phyloP scores from a whole-genome alignment of 1,140 invertebrate genomes.

The Tetramorium alpestre region DNA sequence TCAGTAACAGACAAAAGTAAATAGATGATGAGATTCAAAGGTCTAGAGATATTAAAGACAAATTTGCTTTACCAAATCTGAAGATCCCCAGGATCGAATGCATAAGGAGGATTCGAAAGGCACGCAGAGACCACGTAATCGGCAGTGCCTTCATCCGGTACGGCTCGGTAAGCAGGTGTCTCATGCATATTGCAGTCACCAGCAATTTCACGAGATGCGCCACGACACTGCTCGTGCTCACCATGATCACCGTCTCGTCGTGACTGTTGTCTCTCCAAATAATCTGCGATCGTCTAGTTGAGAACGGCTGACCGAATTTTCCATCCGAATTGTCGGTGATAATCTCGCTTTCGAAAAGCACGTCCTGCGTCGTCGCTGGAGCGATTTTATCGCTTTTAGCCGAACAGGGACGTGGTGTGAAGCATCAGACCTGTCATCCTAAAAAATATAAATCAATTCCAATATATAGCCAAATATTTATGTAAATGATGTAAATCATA shows the following conservation, averaged over 20 bases:
- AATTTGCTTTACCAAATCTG: slow-evolving; percentile 79
- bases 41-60: not conserved
- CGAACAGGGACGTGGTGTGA: not conserved
- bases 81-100: slow-evolving; percentile 82
- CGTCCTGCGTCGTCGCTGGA: not conserved
- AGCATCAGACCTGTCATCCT: not conserved
- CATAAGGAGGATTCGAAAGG: slow-evolving; percentile 80
- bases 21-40: not conserved
- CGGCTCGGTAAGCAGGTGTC: slow-evolving; percentile 75
- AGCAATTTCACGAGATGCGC: slow-evolving; percentile 81
- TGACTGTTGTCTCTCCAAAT: not conserved
- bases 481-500: no score
- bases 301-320: not conserved
- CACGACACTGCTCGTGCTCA: slow-evolving; percentile 78
- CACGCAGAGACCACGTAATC: slow-evolving; percentile 78
- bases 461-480: not conserved
- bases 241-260: slow-evolving; percentile 74
- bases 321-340: not conserved
- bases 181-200: slow-evolving; percentile 81
- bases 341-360: not conserved
- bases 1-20: not conserved
- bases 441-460: not conserved
- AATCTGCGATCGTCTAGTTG: not conserved
- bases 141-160: slow-evolving; percentile 67
- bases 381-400: not conserved